Percentiles rank a stretch among this genome's conserved stretches.
Evolutionary conservation across 2,113 vertebrate species (phyloP).

Genomic region (Corvus cornix): DNA sequence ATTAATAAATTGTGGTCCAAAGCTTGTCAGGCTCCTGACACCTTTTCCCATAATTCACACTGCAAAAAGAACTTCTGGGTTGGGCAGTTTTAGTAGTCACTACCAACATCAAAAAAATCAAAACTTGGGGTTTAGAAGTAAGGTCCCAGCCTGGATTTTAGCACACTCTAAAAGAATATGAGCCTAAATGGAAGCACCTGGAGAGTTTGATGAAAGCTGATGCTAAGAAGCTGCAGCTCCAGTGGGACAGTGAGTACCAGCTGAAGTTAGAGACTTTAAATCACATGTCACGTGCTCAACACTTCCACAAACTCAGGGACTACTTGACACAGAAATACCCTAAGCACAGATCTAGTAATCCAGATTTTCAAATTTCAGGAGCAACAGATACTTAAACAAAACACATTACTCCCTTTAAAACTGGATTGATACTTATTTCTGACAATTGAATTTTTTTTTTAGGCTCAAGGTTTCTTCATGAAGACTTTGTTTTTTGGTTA

Average conservation of each 20-base stretch:
- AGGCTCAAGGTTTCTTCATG: not conserved
- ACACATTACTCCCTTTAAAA: not conserved
- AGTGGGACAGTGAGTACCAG: not conserved
- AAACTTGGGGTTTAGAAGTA: not conserved
- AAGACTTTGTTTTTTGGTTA: not conserved
- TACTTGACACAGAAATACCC: not conserved
- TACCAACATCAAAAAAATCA: not conserved
- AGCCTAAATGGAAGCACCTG: not conserved
- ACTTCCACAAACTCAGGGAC: not conserved
- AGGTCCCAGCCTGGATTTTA: not conserved
- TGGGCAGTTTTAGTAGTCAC: not conserved
- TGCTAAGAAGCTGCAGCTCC: not conserved
- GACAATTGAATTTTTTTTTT: not conserved
- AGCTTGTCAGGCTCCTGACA: not conserved
- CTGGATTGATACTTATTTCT: not conserved
- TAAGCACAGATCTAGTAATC: not conserved
- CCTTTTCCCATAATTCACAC: not conserved
- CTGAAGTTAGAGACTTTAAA: not conserved
- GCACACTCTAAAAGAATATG: fast-evolving
- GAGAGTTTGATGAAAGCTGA: too few species aligned
- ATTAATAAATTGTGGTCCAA: not conserved
- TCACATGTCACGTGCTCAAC: fast-evolving
- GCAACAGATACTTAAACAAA: not conserved
- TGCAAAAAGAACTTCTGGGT: not conserved
- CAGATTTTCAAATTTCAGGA: not conserved